phyloP scores from a whole-genome alignment of 2,113 vertebrate genomes.

The Hypomesus transpacificus region DNA sequence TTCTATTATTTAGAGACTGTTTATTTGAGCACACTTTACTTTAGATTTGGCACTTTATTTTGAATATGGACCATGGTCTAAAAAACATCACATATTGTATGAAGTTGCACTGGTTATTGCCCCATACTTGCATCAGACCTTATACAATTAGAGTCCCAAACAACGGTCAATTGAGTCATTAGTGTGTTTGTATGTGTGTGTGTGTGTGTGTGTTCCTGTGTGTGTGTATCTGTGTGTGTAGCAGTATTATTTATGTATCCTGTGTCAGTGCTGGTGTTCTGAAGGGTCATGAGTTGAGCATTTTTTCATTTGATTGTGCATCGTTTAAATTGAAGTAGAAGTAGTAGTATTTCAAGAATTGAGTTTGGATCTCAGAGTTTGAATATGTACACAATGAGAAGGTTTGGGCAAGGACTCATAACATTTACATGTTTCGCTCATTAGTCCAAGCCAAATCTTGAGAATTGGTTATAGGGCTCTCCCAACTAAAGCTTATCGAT shows the following conservation, averaged over 20 bases:
- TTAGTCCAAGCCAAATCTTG: slow-evolving; percentile 60
- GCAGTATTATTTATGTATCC: background rate
- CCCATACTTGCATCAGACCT: background rate
- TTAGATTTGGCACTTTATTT: too few relatives aligned
- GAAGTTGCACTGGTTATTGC: background rate
- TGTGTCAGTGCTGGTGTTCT: too few relatives aligned
- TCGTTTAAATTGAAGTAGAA: too few relatives aligned
- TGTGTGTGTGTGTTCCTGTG: background rate
- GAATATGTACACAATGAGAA: slow-evolving; percentile 41
- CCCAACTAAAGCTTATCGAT: slow-evolving; percentile 55
- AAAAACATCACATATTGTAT: background rate
- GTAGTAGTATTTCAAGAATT: slow-evolving; percentile 17
- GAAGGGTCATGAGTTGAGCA: too few relatives aligned
- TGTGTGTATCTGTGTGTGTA: background rate
- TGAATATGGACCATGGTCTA: too few relatives aligned
- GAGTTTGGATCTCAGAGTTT: slow-evolving; percentile 45
- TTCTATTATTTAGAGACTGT: too few relatives aligned
- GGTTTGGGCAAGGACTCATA: slow-evolving; percentile 39
- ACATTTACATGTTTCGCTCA: slow-evolving; percentile 59
- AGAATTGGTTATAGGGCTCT: slow-evolving; percentile 58
- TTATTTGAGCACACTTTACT: too few relatives aligned
- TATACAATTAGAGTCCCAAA: background rate
- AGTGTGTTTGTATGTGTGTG: background rate
- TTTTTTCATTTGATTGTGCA: too few relatives aligned
- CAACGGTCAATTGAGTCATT: background rate